Base-by-base conservation (phyloP, 2,797 vertebrate species). In the Molothrus ater region DNA sequence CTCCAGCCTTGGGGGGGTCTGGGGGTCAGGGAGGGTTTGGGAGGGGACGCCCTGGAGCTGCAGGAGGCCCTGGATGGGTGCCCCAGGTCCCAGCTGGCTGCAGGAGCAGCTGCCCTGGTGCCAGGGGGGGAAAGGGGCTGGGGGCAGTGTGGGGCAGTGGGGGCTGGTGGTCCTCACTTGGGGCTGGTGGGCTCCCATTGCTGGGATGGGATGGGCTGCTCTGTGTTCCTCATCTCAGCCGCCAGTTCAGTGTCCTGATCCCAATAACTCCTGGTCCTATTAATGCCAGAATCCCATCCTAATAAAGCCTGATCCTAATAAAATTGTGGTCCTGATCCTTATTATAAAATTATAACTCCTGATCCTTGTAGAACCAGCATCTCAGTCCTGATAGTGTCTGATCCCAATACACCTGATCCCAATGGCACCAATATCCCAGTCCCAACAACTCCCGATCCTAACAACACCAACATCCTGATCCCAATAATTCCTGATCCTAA, bases 121-220 rank as follows among this genome's bases (percentile, higher is more conserved):
- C 43, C 17, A 8, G 71, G 34, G 38, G 38, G 0, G 3, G 71
- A 29, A 0, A 0, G 68, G 48, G 19, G 21, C n/a, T 3, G 26
- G 56, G 38, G 15, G n/a, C 31, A 10, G 56, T 1, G 8, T 2
- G 59, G 85, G 36, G 9, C 36, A 36, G 17, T 0, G 18, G 21
- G 91, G 51, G 53, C 45, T 47, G 45, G 11, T 11, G 45, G 20
- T 21, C 20, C 45, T 45, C 19, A 11, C 43, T 20, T 45, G 45
- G 31, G 50, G 78, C 28, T 68, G 53, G 9, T 11, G 6, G 59
- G 36, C 2, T 56, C 56, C 69, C 3, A 3, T 32, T 64, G 48
- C 4, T 1, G 4, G 48, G 31, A 11, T 43, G 6, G 47, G 31
- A 3, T 20, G 78, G 6, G 42, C 36, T 73, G 60, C 48, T n/a